These are phyloP conservation scores for Polyommatus icarus DNA, from an alignment of 2,888 invertebrate species.

Conservation along the genomic window DNA sequence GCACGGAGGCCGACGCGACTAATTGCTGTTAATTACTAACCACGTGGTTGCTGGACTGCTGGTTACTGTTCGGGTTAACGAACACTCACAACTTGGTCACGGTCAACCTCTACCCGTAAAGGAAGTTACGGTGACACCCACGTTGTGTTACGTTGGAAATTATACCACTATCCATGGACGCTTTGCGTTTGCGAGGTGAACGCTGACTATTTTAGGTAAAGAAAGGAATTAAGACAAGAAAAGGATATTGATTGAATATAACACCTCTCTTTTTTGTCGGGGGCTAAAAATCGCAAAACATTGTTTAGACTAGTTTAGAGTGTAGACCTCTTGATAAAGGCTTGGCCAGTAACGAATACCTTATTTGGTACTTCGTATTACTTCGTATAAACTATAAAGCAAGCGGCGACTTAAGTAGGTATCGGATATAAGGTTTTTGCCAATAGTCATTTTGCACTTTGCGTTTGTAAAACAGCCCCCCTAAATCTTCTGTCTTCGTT, in stretches of 20 bases:
- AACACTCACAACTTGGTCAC: slow-evolving; percentile 7
- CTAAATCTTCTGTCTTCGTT: background rate
- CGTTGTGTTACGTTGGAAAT: background rate
- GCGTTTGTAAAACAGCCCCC: too few species aligned
- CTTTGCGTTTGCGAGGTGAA: background rate
- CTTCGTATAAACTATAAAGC: too few species aligned
- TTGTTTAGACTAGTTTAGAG: too few species aligned
- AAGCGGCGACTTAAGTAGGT: too few species aligned
- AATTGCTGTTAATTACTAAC: slow-evolving; percentile 3
- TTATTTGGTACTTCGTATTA: too few species aligned
- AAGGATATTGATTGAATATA: too few species aligned
- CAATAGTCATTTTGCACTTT: background rate
- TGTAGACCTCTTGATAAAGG: too few species aligned
- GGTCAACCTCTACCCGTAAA: slow-evolving; percentile 14
- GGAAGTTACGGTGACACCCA: background rate
- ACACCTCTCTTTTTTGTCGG: too few species aligned
- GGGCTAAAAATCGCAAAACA: too few species aligned
- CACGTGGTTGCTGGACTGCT: background rate
- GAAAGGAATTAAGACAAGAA: background rate
- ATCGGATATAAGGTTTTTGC: too few species aligned
- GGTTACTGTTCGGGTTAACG: background rate
- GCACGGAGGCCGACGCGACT: background rate
- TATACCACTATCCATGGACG: background rate
- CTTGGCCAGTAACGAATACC: too few species aligned
- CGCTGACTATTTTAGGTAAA: too few species aligned